A percentile compares a stretch with the other conserved stretches of the same genome.
phyloP scores from a whole-genome alignment of 2,113 vertebrate species.

The Amphiprion ocellaris region DNA sequence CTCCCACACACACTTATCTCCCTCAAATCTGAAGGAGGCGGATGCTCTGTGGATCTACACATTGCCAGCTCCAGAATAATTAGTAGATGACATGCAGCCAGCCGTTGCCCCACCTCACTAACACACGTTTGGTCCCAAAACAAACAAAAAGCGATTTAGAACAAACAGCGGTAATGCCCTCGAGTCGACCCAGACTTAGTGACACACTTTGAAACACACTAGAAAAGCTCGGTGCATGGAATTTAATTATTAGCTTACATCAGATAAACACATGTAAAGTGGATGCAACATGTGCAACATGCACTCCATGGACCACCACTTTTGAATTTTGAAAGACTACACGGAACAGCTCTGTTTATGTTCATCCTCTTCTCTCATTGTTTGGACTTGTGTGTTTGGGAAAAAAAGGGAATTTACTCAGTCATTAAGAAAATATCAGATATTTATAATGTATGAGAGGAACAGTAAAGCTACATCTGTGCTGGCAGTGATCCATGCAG shows the following conservation, averaged over 20 bases:
- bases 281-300: slow-evolving; percentile 9
- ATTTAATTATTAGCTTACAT: slow-evolving; percentile 14
- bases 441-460: slow-evolving; percentile 30
- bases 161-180: slow-evolving; percentile 35
- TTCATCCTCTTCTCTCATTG: slow-evolving; percentile 1
- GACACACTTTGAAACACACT: slow-evolving; percentile 5
- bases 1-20: slow-evolving; percentile 53
- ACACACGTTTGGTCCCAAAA: slow-evolving; percentile 56
- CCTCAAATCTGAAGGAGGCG: slow-evolving; percentile 58
- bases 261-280: slow-evolving; percentile 1
- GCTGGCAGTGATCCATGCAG: slow-evolving; percentile 5
- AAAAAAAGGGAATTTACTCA: neutral
- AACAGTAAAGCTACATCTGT: slow-evolving; percentile 22
- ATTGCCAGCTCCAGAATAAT: slow-evolving; percentile 60
- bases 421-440: neutral
- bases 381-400: slow-evolving; percentile 8
- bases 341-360: neutral
- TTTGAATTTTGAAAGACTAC: neutral
- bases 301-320: neutral
- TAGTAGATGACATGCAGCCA: slow-evolving; percentile 56
- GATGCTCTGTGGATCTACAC: slow-evolving; percentile 60
- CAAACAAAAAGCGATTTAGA: slow-evolving; percentile 51
- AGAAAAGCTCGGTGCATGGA: neutral
- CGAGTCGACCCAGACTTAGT: neutral
- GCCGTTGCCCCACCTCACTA: slow-evolving; percentile 35